Evolutionary conservation across 2,888 invertebrate genomes (phyloP), one percentile per base, ranked within the genome.

Genomic region (Spodoptera picta): DNA sequence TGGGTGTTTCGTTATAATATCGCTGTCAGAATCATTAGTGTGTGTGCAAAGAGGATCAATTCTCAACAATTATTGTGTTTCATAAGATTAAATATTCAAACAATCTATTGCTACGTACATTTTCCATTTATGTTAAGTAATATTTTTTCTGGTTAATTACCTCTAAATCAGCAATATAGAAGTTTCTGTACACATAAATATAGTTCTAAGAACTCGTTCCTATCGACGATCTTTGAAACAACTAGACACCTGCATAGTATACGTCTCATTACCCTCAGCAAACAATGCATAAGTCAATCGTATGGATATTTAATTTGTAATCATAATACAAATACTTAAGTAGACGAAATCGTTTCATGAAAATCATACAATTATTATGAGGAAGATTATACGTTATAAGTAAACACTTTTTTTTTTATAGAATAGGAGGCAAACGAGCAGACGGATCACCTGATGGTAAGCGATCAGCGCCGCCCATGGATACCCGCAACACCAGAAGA

Each of bases 31-130:
- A 68, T 75, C 56, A 61, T 76, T 67, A 58, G 46, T 9, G 14
- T 14, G 44, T 47, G 54, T 51, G 62, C 54, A 68, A 63, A 44
- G 43, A 60, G 67, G 61, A 65, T 71, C 66, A 71, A 78, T 70
- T 71, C 78, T 78, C 45, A 67, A 60, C 41, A 67, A 72, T 65
- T 65, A 75, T 48, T 67, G 54, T 45, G 56, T 71, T 70, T 62
- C 52, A 42, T 50, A 31, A 53, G 51, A 60, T 27, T 67, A 64
- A 36, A 45, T 44, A 36, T 44, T 24, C 12, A 19, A 62, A 55
- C 42, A 62, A 19, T 47, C 7, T 44, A 5, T 36, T 1, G 2
- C 1, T 36, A 36, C 36, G 1, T 36, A 36, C 5, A 27, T 27
- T 36, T 36, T 36, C 36, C 36, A 36, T 36, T 36, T 2, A 36